Evolutionary conservation across 2,888 invertebrate species (phyloP).

Genomic region (Thereva unica): DNA sequence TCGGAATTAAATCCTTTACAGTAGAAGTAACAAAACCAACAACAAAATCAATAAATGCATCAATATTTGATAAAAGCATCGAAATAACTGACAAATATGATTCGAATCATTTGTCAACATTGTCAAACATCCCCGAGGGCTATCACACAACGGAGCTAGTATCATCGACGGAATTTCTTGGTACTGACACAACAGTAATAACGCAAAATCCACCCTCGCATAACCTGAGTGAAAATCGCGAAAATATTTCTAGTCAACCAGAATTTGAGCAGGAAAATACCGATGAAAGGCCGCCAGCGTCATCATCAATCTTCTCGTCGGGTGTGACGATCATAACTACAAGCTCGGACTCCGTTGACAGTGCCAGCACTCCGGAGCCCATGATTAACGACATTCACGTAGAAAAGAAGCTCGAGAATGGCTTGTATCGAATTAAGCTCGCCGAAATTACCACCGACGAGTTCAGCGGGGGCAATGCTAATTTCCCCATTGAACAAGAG

Average conservation of each 20-base stretch:
- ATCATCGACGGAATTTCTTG: slow-evolving; percentile 6
- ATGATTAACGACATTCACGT: slow-evolving; percentile 46
- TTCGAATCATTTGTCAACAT: slow-evolving; percentile 23
- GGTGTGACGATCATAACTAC: slow-evolving; percentile 35
- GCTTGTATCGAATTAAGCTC: slow-evolving; percentile 53
- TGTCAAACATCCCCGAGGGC: slow-evolving; percentile 6
- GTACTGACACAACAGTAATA: slow-evolving; percentile 17
- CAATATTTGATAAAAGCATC: not conserved
- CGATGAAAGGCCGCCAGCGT: slow-evolving; percentile 43
- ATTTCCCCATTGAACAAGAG: slow-evolving; percentile 9
- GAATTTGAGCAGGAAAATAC: slow-evolving; percentile 44
- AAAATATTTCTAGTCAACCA: slow-evolving; percentile 41
- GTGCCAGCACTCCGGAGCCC: slow-evolving; percentile 42
- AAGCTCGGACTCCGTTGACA: slow-evolving; percentile 29
- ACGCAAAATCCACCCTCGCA: not conserved
- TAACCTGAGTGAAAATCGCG: slow-evolving; percentile 32
- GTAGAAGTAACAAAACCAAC: slow-evolving; percentile 43
- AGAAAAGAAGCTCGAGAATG: slow-evolving; percentile 48
- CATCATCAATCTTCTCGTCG: slow-evolving; percentile 28
- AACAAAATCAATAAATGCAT: slow-evolving; percentile 36
- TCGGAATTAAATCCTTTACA: slow-evolving; percentile 45
- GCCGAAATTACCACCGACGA: slow-evolving; percentile 50
- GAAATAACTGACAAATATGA: slow-evolving; percentile 13
- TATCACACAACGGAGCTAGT: slow-evolving; percentile 12
- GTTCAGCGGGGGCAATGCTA: slow-evolving; percentile 45